Base-by-base conservation (phyloP, 2,797 vertebrate species). In the Chiroxiphia lanceolata region DNA sequence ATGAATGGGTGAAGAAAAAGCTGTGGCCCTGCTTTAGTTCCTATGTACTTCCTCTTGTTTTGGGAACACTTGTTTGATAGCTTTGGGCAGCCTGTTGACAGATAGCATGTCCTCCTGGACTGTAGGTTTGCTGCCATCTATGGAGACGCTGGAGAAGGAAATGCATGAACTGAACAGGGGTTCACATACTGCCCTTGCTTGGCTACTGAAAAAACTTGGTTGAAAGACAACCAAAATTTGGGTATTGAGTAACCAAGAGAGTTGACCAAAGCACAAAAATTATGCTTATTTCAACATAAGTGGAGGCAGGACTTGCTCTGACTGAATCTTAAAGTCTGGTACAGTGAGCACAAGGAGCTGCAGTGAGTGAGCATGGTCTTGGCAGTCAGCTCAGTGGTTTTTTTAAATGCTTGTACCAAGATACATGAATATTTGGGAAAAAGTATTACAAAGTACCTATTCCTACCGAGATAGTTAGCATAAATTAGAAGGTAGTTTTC, bases 71-170 rank as follows among this genome's bases (percentile, higher is more conserved):
- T 53, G 14, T n/a, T 38, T 47, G 44, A 11, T 34, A 6, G 34
- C n/a, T 31, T 50, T 81, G 33, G 36, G 17, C 48, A 18, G 21
- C 10, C 38, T n/a, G 7, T 56, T 68, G 44, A 3, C 50, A 6
- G 1, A 8, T 3, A 48, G 36, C 0, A 0, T n/a, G 29, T 47
- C 36, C 22, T 47, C 31, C 21, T 60, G 76, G 45, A 12, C 18
- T 71, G 22, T 18, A 48, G 34, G 26, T 42, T 69, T 89, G 47
- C 74, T 96, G 48, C 84, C 69, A 33, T 23, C 65, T 78, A 0
- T 61, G 51, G 47, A 72, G 45, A 45, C 26, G 4, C 54, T 77
- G 69, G 54, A 61, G 87, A 50, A 63, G 34, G 38, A 38, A 34
- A 31, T 25, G 33, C 33, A 2, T 38, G 36, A 50, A 6, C 34